These are phyloP conservation scores for Uromys caudimaculatus DNA, from an alignment of 2,797 vertebrate species.

Conservation along the genomic window DNA sequence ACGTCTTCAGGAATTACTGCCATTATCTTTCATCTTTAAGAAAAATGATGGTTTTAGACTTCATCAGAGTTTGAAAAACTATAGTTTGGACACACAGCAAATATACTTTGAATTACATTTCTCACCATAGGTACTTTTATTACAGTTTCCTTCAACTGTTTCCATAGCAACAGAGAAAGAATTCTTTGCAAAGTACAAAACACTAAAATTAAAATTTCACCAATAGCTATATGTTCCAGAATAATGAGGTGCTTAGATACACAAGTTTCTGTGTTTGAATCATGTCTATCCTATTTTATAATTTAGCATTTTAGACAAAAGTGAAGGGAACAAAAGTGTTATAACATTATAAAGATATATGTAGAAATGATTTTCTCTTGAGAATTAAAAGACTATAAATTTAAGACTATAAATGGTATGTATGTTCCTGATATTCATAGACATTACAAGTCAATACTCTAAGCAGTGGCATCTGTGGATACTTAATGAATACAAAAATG, in stretches of 20 bases:
- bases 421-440: no score
- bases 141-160: slow-evolving; percentile 14
- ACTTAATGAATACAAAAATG: no score
- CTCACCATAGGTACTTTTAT: not conserved
- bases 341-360: no score
- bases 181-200: not conserved
- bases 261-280: not conserved
- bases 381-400: no score
- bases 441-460: no score
- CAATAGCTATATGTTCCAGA: slow-evolving; percentile 25
- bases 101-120: slow-evolving; percentile 19
- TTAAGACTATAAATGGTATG: no score
- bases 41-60: slow-evolving; percentile 17
- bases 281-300: not conserved
- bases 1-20: slow-evolving; percentile 33
- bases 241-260: not conserved
- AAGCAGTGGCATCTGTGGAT: no score
- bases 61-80: slow-evolving; percentile 35
- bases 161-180: slow-evolving; percentile 37
- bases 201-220: slow-evolving; percentile 16
- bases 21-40: not conserved
- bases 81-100: not conserved
- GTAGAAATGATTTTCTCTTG: no score
- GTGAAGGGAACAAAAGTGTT: not conserved
- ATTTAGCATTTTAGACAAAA: not conserved